Evolutionary conservation across 2,888 invertebrate genomes (phyloP).

Genomic region (Meloe dianella): DNA sequence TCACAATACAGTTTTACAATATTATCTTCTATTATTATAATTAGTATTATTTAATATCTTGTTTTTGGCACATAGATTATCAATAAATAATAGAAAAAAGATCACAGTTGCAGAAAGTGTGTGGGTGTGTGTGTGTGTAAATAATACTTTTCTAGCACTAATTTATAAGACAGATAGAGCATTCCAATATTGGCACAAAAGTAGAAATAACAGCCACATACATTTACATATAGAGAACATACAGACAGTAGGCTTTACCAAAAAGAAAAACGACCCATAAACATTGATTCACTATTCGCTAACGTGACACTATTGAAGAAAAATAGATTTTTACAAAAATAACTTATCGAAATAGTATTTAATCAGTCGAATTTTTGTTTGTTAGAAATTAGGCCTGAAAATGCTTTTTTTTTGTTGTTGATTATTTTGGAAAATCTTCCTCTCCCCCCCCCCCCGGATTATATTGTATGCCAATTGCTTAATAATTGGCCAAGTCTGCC

Average conservation of each 20-base stretch:
- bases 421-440: too few relatives aligned
- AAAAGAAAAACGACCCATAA: too few relatives aligned
- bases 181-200: slow-evolving; percentile 34
- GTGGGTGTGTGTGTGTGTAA: too few relatives aligned
- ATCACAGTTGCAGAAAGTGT: slow-evolving; percentile 37
- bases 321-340: slow-evolving; percentile 30
- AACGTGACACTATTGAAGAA: slow-evolving; percentile 7
- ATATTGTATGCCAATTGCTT: slow-evolving; percentile 58
- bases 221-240: background rate
- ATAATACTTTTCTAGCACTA: slow-evolving; percentile 23
- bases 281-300: background rate
- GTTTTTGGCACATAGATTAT: slow-evolving; percentile 36
- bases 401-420: too few relatives aligned
- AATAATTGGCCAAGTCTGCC: slow-evolving; percentile 57
- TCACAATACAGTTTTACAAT: slow-evolving; percentile 33
- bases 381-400: slow-evolving; percentile 24
- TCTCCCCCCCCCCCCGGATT: too few relatives aligned
- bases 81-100: slow-evolving; percentile 35
- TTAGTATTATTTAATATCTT: background rate
- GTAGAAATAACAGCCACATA: slow-evolving; percentile 23
- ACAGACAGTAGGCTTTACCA: too few relatives aligned
- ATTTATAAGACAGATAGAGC: slow-evolving; percentile 16
- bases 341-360: slow-evolving; percentile 26
- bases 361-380: slow-evolving; percentile 31
- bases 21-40: background rate